Evolutionary conservation across 2,888 invertebrate species (phyloP).

Genomic region (Calephelis perditalis): DNA sequence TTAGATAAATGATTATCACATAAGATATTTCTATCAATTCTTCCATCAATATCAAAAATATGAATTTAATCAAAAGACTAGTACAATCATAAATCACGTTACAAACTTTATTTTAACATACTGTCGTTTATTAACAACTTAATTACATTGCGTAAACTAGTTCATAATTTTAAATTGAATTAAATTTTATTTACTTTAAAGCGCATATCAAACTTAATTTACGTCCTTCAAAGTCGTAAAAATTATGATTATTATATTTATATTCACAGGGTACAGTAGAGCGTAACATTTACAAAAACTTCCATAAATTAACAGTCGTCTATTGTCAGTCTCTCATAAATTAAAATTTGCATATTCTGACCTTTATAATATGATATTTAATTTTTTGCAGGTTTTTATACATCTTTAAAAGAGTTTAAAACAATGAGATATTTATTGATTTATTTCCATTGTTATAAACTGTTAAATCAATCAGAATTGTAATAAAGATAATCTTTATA

Average conservation of each 20-base stretch:
- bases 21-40: too few species aligned
- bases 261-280: neutral
- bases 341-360: conserved; percentile 1
- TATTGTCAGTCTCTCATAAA: conserved; percentile 1
- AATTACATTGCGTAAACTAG: neutral
- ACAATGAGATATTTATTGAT: neutral
- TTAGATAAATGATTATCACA: too few species aligned
- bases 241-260: conserved; percentile 1
- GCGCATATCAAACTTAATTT: neutral
- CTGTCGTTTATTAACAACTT: too few species aligned
- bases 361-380: neutral
- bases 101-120: too few species aligned
- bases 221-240: neutral
- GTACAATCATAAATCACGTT: too few species aligned
- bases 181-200: neutral
- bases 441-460: too few species aligned
- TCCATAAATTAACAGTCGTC: conserved; percentile 1
- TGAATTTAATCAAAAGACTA: too few species aligned
- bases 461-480: too few species aligned
- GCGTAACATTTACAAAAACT: neutral
- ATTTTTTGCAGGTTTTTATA: neutral
- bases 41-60: too few species aligned
- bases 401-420: neutral
- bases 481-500: too few species aligned
- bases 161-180: neutral